These are phyloP conservation scores for Salticus scenicus DNA, from an alignment of 2,888 invertebrate species.

Conservation along the genomic window DNA sequence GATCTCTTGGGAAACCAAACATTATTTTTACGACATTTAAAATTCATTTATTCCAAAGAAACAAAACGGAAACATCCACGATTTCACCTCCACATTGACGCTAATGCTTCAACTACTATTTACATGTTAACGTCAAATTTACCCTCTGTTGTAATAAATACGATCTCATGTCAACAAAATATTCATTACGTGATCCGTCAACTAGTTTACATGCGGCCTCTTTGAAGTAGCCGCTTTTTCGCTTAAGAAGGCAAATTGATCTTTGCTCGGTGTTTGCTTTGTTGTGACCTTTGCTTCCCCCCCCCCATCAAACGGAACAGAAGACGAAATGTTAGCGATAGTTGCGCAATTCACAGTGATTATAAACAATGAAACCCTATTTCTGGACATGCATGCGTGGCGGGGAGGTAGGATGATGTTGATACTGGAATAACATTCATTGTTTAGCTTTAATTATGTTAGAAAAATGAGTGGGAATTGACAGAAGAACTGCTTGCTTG, in stretches of 20 bases:
- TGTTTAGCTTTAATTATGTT: not conserved
- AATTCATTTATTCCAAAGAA: not conserved
- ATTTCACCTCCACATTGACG: not conserved
- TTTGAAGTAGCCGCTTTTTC: not conserved
- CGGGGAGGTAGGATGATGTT: not conserved
- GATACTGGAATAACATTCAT: not conserved
- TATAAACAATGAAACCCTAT: not conserved
- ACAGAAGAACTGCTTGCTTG: not conserved
- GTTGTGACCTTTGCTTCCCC: constrained; percentile 43
- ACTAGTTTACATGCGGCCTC: not conserved
- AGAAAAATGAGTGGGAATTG: not conserved
- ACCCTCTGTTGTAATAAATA: not conserved
- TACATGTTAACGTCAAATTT: not conserved
- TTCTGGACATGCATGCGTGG: not conserved
- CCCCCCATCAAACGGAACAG: constrained; percentile 38
- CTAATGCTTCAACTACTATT: not conserved
- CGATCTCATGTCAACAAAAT: not conserved
- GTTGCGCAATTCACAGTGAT: not conserved
- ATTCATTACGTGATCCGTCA: constrained; percentile 3
- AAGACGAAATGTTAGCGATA: constrained; percentile 36
- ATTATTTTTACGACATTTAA: no score
- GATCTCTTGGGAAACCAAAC: no score
- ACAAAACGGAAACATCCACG: not conserved
- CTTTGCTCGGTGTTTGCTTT: constrained; percentile 35
- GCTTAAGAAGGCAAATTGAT: not conserved